Evolutionary conservation across 2,113 vertebrate genomes (phyloP).

Genomic region (Pipa parva): DNA sequence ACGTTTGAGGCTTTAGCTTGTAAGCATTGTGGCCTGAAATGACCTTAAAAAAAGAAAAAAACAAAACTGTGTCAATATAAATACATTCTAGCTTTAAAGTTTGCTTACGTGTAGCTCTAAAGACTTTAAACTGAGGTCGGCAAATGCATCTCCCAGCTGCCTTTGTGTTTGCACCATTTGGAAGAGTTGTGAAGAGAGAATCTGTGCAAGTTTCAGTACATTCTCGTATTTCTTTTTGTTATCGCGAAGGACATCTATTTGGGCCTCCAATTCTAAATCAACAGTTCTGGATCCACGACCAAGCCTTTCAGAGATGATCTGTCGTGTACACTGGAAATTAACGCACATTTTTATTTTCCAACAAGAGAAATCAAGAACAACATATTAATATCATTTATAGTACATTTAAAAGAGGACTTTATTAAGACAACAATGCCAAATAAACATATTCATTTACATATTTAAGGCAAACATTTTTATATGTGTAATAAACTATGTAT

Average conservation of each 20-base stretch:
- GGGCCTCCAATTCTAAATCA: constrained; percentile 91
- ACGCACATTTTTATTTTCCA: no score
- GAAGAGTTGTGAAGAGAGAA: constrained; percentile 79
- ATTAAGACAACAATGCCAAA: no score
- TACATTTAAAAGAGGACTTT: no score
- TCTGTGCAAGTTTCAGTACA: constrained; percentile 86
- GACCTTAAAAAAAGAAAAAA: not conserved
- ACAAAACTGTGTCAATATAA: not conserved
- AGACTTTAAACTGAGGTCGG: constrained; percentile 95
- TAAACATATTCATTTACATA: no score
- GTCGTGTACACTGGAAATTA: constrained; percentile 82
- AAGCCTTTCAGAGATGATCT: constrained; percentile 94
- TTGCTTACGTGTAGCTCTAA: constrained; percentile 88
- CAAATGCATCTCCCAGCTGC: constrained; percentile 92
- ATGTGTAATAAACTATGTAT: no score
- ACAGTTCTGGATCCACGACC: constrained; percentile 96
- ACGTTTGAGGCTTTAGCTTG: no score
- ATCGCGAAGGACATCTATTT: constrained; percentile 90
- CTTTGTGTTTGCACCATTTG: constrained; percentile 93
- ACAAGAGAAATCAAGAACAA: no score
- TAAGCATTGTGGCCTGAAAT: not conserved
- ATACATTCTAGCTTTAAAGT: no score
- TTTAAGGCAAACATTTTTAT: no score
- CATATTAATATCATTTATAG: no score
- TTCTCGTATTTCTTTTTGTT: constrained; percentile 95